Percentiles rank a stretch among this genome's conserved stretches.
Conservation (phyloP, 2,888 invertebrate genomes). For the Apodemia zela region DNA sequence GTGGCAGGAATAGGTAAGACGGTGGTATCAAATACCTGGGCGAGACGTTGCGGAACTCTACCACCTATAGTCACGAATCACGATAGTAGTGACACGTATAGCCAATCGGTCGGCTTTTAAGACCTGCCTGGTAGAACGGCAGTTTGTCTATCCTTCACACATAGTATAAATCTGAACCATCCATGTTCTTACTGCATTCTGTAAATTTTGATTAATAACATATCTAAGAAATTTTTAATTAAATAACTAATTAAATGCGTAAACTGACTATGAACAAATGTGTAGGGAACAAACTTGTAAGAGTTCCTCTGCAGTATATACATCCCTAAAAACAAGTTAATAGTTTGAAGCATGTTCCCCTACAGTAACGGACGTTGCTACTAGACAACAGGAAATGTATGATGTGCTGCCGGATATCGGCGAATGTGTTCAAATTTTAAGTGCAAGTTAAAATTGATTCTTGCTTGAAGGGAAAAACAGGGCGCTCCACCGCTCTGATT, state of each 20-base stretch:
- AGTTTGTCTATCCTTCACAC: no score
- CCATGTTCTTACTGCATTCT: neutral
- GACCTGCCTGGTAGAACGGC: no score
- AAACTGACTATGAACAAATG: neutral
- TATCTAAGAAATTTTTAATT: neutral
- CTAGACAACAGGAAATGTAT: conserved; percentile 57
- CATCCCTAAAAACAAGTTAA: conserved; percentile 4
- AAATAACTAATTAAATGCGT: neutral
- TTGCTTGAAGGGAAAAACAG: conserved; percentile 37
- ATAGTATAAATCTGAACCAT: no score
- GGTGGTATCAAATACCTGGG: no score
- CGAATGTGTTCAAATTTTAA: conserved; percentile 61
- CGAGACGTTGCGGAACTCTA: no score
- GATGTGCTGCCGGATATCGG: conserved; percentile 54
- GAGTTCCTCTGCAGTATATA: neutral
- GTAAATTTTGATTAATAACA: neutral
- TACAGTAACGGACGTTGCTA: conserved; percentile 32
- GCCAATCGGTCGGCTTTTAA: no score
- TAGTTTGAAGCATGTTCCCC: conserved; percentile 9
- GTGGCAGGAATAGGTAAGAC: no score
- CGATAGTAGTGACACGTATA: no score
- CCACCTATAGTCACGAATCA: no score
- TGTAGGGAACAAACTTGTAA: neutral
- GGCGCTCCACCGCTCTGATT: conserved; percentile 22
- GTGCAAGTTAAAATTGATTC: conserved; percentile 38